Conservation (phyloP, 2,797 vertebrate genomes). For the Streptopelia turtur region DNA sequence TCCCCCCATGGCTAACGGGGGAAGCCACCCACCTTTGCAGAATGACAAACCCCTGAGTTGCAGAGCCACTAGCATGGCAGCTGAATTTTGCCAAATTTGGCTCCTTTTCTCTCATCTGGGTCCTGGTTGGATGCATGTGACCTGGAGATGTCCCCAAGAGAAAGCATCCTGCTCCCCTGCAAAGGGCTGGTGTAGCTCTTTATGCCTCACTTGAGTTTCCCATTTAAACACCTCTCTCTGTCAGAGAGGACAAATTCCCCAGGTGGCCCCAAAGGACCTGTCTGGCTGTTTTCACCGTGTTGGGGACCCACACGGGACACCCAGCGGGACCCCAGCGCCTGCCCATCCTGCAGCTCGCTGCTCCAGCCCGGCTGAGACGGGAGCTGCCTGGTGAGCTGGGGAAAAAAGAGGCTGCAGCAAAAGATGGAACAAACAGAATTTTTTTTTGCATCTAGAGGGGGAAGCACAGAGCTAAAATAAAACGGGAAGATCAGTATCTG, state of each 20-base stretch:
- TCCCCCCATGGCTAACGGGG: rapidly evolving
- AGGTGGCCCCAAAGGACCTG: neutral
- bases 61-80: rapidly evolving
- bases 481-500: constrained; percentile 87
- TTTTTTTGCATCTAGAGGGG: constrained; percentile 85
- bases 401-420: constrained; percentile 74
- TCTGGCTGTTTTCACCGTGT: neutral
- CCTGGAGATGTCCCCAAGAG: neutral
- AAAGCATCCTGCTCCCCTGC: neutral
- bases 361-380: constrained; percentile 34
- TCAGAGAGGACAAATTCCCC: neutral
- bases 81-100: neutral
- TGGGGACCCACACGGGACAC: neutral
- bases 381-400: constrained; percentile 67
- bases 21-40: neutral
- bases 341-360: neutral
- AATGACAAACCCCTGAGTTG: neutral
- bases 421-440: constrained; percentile 81
- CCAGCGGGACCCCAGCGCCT: neutral
- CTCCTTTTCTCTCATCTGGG: neutral
- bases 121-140: rapidly evolving
- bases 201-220: neutral
- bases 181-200: neutral
- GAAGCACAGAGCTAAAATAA: constrained; percentile 89
- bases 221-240: neutral